Evolutionary conservation across 2,797 vertebrate species (phyloP), one percentile per base, ranked within the genome.

Genomic region (Apogon talboti): DNA sequence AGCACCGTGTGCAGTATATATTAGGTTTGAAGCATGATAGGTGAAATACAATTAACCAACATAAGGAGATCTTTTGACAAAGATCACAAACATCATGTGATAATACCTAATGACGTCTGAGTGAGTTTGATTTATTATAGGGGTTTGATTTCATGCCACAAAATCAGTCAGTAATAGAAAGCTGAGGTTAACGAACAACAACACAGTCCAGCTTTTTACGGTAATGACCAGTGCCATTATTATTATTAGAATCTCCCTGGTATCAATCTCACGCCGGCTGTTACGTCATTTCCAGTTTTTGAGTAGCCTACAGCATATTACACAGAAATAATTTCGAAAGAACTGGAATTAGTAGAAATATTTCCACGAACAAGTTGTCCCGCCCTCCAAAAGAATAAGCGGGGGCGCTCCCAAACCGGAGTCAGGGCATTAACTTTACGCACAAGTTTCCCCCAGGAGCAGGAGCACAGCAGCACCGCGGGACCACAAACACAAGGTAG

Each of bases 401-500:
- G 59, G 70, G 71, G 77, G 68, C 75, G 81, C 83, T 80, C 70
- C 61, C n/a, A 52, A 79, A 59, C 64, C 55, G 30, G 53, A 81
- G 67, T 50, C 74, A 11, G 76, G 53, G 41, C 70, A 65, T 7
- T 45, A 83, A 86, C 82, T 90, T 89, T 74, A 75, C 80, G 76
- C 86, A 75, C 85, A 78, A 84, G 65, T 83, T 85, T 65, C 46
- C 28, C 35, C 19, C 42, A 15, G 76, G 61, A 60, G 65, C 42
- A 15, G 76, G 61, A 60, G 65, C 74, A 52, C 74, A 65, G 0
- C 67, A 46, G 59, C 81, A 14, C 71, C 19, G 61, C 66, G 54
- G 13, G 71, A 70, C 44, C 62, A 43, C n/a, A 59, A 52, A 77
- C 58, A 21, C 57, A 66, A 90, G 90, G 90, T 91, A 88, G 52